phyloP scores from a whole-genome alignment of 2,888 invertebrate genomes.

The Cryptus armator region DNA sequence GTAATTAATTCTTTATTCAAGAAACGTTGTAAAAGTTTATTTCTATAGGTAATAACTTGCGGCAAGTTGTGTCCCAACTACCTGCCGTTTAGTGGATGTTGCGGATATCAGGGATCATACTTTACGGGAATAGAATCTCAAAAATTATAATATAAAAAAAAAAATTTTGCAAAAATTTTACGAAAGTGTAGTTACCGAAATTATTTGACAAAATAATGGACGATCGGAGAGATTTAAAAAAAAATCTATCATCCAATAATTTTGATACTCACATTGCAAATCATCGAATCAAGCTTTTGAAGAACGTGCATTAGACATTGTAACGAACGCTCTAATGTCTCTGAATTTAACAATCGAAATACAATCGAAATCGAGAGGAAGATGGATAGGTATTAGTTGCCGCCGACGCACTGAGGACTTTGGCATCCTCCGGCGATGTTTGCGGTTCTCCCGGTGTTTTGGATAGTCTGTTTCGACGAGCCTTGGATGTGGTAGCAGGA shows the following conservation, averaged over 20 bases:
- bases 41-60: neutral
- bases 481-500: conserved; percentile 70
- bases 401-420: conserved; percentile 72
- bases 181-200: too few relatives aligned
- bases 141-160: neutral
- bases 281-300: neutral
- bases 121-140: neutral
- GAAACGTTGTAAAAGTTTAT: neutral
- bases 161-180: too few relatives aligned
- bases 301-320: neutral
- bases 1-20: neutral
- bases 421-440: conserved; percentile 50
- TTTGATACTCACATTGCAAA: neutral
- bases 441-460: conserved; percentile 15
- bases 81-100: neutral
- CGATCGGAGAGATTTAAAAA: too few relatives aligned
- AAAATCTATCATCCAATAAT: too few relatives aligned
- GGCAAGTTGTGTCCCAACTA: neutral
- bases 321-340: neutral
- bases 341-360: neutral
- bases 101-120: neutral
- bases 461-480: conserved; percentile 9
- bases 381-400: conserved; percentile 44
- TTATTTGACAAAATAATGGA: too few relatives aligned
- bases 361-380: neutral